These are phyloP conservation scores for Chelonoidis abingdonii DNA, from an alignment of 2,113 vertebrate genomes.

Conservation along the genomic window DNA sequence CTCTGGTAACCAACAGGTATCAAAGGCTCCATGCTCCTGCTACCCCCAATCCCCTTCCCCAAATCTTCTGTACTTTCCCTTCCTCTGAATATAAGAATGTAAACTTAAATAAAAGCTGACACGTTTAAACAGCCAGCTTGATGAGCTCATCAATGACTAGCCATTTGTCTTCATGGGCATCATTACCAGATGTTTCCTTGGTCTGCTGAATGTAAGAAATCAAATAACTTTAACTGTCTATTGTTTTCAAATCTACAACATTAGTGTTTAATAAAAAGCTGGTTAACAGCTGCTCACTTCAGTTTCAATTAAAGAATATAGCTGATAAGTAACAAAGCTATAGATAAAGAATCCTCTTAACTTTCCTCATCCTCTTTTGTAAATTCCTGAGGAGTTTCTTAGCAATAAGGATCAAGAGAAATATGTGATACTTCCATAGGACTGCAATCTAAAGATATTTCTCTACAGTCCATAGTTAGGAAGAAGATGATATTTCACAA, in stretches of 20 bases:
- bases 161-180: background rate
- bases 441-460: background rate
- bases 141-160: accelerated
- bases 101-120: constrained; percentile 50
- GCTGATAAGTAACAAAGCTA: constrained; percentile 16
- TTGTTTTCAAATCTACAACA: constrained; percentile 37
- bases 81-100: background rate
- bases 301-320: constrained; percentile 57
- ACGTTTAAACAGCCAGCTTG: background rate
- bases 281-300: constrained; percentile 67
- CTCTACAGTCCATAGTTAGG: background rate
- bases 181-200: constrained; percentile 61
- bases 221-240: constrained; percentile 62
- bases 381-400: constrained; percentile 70
- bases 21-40: constrained; percentile 4
- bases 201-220: constrained; percentile 36
- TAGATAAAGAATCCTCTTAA: constrained; percentile 66
- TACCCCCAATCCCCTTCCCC: background rate
- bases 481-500: background rate
- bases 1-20: constrained; percentile 78
- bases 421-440: background rate
- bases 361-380: constrained; percentile 61
- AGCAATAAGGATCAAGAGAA: constrained; percentile 11
- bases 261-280: constrained; percentile 37
- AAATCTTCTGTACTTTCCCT: background rate